These are phyloP conservation scores for Chiloscyllium punctatum DNA, from an alignment of 2,797 vertebrate genomes.

Conservation along the genomic window DNA sequence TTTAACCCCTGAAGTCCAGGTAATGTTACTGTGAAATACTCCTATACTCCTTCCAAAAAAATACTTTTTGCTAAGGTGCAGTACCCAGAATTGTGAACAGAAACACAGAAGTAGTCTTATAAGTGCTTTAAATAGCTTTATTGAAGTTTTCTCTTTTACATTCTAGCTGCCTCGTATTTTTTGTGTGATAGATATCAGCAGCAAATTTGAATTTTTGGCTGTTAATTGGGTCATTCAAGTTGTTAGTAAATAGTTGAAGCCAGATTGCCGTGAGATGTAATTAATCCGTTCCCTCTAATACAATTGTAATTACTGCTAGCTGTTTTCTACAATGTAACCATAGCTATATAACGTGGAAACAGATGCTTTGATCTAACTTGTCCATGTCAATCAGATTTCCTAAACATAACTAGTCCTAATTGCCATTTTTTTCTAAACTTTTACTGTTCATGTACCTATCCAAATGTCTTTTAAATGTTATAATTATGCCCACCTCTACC, in stretches of 20 bases:
- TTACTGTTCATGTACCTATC: no score
- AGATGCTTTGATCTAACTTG: no score
- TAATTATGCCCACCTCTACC: no score
- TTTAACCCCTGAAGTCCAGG: neutral
- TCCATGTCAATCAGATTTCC: no score
- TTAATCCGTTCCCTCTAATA: neutral
- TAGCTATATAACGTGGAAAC: neutral
- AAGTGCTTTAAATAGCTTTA: neutral
- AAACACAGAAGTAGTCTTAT: neutral
- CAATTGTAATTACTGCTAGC: neutral
- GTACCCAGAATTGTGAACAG: neutral
- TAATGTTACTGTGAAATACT: neutral
- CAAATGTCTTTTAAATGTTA: no score
- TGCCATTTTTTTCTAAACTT: no score
- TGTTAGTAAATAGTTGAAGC: no score
- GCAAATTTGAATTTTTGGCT: neutral
- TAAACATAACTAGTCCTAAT: no score
- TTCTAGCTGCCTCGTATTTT: neutral
- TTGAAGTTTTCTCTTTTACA: neutral
- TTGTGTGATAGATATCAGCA: neutral
- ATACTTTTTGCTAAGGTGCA: neutral
- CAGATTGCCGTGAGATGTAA: neutral
- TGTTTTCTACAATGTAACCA: neutral
- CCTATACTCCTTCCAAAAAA: neutral
- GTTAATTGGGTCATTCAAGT: neutral